Evolutionary conservation across 2,888 invertebrate genomes (phyloP), one percentile per base, ranked within the genome.

Genomic region (Eristalis arbustorum): DNA sequence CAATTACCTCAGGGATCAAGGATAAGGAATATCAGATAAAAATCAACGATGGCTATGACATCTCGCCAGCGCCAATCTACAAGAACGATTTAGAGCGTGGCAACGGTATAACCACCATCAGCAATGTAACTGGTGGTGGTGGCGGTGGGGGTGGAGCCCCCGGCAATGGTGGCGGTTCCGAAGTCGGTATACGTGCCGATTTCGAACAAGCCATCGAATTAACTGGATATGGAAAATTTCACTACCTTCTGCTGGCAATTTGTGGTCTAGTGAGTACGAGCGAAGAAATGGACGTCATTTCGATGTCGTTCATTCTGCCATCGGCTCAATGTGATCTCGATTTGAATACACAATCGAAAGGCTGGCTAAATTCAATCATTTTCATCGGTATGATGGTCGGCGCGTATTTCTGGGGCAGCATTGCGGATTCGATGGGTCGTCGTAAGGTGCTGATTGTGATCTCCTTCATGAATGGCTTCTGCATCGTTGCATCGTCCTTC

Each of bases 201-300:
- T 97, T 97, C 92, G 97, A 97, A 93, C 95, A 95, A 93, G 97
- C 97, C 90, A 97, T 97, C 92, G 96, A 97, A 94, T 94, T 96
- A 94, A 95, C 97, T 91, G 96, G 96, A 66, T 93, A 92, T 90
- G 92, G 92, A 88, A 92, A 96, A 93, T 98, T 98, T 93, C 98
- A 98, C 93, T 97, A 97, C 93, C 94, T 97, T 91, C 94, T 98
- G 92, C 94, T 98, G 94, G 96, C 96, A 92, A 96, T 98, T 93
- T 98, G 98, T 94, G 98, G 98, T 90, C 96, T 98, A 94, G 98
- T 98, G 93, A 97, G 97, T 94, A 97, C 97, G 89, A 97, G 97
- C 93, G 98, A 98, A 95, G 98, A 98, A 94, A 97, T 98, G 96
- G 98, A 98, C 94, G 97, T 98, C 94, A 97, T 98, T 91, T 97